Base-by-base conservation (phyloP, 2,797 vertebrate genomes). In the Acanthurus tractus region DNA sequence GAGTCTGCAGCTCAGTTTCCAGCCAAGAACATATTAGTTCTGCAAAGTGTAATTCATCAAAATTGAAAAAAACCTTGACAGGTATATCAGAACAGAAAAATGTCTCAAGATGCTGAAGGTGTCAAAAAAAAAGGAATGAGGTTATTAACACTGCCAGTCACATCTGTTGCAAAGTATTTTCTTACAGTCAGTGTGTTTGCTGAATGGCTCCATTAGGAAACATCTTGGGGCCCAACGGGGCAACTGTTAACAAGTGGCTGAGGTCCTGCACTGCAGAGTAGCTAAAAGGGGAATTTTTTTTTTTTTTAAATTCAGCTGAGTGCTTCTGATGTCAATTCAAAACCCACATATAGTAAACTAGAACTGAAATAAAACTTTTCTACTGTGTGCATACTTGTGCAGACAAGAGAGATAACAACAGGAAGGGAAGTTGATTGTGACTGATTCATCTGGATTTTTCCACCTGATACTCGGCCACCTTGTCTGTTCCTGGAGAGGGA, bases 231-330 rank as follows among this genome's bases (percentile, higher is more conserved):
- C 25, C 25, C 25, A 4, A 2, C 5, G 25, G 25, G 25, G 25
- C 46, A 73, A 7, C 45, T 68, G 54, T 86, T 84, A 62, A 76
- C 38, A 62, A 44, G 46, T 52, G 58, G 48, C 22, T 72, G 68
- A 62, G 63, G 80, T 74, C 38, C 48, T 23, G 18, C 34, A 56
- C 12, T 29, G 13, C 25, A 57, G 63, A 55, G 52, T 65, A 17
- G 44, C 29, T 36, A 23, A 58, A 48, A 49, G 18, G 56, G 20
- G n/a, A 52, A 54, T 13, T 17, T 18, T 63, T 46, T 49, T 6
- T 29, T 29, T 29, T 49, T 6, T 29, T 29, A 4, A 3, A 14
- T 59, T 40, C 36, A 68, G 15, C 61, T 29, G 25, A 29, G 25
- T 29, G 25, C 2, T 29, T 4, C 25, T 29, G 25, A 29, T 29